Conservation (phyloP, 2,113 vertebrate genomes). For the Dolichotis patagonum region DNA sequence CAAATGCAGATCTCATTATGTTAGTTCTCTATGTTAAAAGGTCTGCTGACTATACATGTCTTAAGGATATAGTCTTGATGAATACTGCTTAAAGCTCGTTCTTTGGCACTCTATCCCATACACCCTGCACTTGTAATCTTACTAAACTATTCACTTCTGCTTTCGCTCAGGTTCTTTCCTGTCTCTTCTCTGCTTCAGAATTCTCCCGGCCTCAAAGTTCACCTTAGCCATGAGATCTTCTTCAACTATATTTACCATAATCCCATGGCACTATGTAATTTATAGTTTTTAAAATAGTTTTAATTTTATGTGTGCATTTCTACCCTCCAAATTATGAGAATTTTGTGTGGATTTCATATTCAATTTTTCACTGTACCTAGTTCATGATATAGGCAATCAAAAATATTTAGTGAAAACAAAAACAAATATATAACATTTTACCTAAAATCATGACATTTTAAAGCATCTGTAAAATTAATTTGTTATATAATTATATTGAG, state of each 20-base stretch:
- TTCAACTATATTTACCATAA: not conserved
- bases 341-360: constrained; percentile 1
- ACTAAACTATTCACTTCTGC: not conserved
- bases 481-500: constrained; percentile 18
- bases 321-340: not conserved
- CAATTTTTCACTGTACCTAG: not conserved
- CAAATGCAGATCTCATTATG: not conserved
- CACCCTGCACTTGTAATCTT: not conserved
- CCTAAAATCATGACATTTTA: constrained; percentile 40
- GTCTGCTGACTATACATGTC: not conserved
- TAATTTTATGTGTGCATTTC: not conserved
- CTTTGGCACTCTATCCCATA: not conserved
- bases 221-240: not conserved
- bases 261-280: not conserved
- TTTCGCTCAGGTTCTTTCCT: not conserved
- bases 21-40: not conserved
- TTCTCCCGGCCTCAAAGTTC: not conserved
- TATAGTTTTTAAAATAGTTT: not conserved
- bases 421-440: not conserved
- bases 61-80: not conserved
- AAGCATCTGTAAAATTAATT: not conserved
- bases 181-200: not conserved
- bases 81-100: not conserved
- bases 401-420: constrained; percentile 28
- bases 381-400: not conserved